Base-by-base conservation (phyloP, 2,113 vertebrate genomes). In the Phaethon lepturus region DNA sequence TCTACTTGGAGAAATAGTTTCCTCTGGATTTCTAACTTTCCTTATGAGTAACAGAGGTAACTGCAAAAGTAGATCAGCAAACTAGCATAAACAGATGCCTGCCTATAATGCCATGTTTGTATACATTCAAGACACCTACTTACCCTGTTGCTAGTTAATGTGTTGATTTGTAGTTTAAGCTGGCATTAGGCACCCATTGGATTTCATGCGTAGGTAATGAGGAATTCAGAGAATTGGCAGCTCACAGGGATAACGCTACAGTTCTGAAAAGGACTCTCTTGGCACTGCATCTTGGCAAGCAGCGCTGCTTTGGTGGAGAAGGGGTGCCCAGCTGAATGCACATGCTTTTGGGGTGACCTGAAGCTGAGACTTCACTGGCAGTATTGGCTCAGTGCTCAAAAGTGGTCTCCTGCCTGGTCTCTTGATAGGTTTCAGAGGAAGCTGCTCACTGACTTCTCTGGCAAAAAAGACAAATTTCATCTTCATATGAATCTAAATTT, bases 151-250 rank as follows among this genome's bases (percentile, higher is more conserved):
- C 33, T 90, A 38, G 42, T 38, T 86, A 38, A 59, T 17, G 58
- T 40, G 49, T 10, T 82, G 82, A 72, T 88, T 85, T 87, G 50
- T 62, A 69, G 35, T 75, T 82, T 38, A 40, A 76, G 35, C 60
- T 95, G 73, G 68, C 80, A 52, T 73, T 69, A 55, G 62, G n/a
- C 25, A n/a, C 35, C 67, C 93, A 35, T 3, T 84, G 85, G 95
- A 92, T 86, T 93, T 68, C 64, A 29, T 17, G 44, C 0, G 0
- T 22, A 66, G 64, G 40, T 93, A 88, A 91, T 59, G 68, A 93
- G 63, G 79, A 78, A 89, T 59, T 94, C 45, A n/a, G 69, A 44
- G 53, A 79, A 79, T 12, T 95, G 95, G 82, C 91, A 93, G 59
- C 89, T 94, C 7, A 6, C 49, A 74, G 85, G 55, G 62, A 33